phyloP scores from a whole-genome alignment of 35 echinoderm and acorn worm genomes.

The Lytechinus variegatus region DNA sequence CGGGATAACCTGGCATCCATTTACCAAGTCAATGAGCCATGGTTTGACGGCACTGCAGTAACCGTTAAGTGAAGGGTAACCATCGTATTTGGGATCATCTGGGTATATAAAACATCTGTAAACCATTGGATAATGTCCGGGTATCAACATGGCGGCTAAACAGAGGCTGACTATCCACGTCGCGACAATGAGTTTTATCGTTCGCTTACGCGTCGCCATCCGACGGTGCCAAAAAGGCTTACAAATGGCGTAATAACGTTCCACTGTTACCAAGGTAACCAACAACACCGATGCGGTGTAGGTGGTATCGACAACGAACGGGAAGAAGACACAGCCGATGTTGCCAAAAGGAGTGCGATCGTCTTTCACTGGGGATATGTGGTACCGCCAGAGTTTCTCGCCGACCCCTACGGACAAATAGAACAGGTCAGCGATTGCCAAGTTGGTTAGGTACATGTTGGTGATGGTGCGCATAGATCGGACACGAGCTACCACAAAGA shows the following conservation, averaged over 20 bases:
- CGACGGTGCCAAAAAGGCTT: constrained; percentile 64
- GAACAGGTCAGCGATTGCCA: constrained; percentile 67
- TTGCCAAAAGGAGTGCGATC: constrained; percentile 58
- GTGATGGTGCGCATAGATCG: constrained; percentile 82
- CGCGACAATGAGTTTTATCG: constrained; percentile 42
- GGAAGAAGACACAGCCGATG: constrained; percentile 46
- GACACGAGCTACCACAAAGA: constrained; percentile 60
- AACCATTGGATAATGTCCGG: constrained; percentile 51
- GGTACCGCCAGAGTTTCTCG: constrained; percentile 68
- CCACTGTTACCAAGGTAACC: constrained; percentile 66
- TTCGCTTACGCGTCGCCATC: constrained; percentile 37
- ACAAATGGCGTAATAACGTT: constrained; percentile 80
- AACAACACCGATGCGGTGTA: constrained; percentile 72
- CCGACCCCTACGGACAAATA: constrained; percentile 61
- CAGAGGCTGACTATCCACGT: constrained; percentile 60
- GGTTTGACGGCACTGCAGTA: constrained; percentile 36
- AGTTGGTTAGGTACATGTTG: constrained; percentile 69
- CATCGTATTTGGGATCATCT: constrained; percentile 15
- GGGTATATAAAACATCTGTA: constrained; percentile 42
- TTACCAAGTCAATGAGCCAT: not conserved
- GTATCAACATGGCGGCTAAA: constrained; percentile 57
- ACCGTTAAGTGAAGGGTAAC: constrained; percentile 40
- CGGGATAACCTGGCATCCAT: constrained; percentile 63
- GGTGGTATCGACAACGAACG: constrained; percentile 36
- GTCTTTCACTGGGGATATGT: constrained; percentile 51